These are phyloP conservation scores for Epinephelus lanceolatus DNA, from an alignment of 2,113 vertebrate species.

Conservation along the genomic window DNA sequence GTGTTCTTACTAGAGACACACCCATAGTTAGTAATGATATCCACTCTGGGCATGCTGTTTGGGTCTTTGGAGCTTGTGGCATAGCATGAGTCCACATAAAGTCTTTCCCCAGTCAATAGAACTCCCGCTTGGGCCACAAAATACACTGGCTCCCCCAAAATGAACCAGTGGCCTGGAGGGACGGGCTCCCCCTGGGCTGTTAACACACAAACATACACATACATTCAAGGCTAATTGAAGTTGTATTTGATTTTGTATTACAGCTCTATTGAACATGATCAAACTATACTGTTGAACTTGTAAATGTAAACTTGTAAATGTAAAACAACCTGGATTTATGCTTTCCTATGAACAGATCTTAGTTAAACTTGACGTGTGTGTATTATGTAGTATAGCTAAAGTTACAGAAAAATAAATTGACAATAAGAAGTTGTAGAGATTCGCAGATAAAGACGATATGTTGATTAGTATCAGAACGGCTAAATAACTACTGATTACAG, in stretches of 20 bases:
- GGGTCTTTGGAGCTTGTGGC: constrained; percentile 61
- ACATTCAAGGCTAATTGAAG: neutral
- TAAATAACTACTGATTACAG: neutral
- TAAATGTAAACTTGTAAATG: too few species aligned
- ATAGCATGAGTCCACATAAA: constrained; percentile 74
- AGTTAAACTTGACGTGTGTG: too few species aligned
- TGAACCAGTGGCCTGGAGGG: constrained; percentile 34
- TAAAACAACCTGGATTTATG: too few species aligned
- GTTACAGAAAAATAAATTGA: neutral
- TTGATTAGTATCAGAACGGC: neutral
- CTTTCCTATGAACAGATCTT: too few species aligned
- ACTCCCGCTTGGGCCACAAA: constrained; percentile 58
- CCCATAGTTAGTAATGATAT: constrained; percentile 69
- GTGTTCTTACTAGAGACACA: constrained; percentile 12
- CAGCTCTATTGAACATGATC: neutral
- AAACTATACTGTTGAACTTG: neutral
- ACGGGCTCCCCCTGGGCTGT: constrained; percentile 71
- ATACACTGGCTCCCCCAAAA: constrained; percentile 73
- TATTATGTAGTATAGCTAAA: neutral
- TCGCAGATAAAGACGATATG: neutral
- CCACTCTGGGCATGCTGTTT: constrained; percentile 40
- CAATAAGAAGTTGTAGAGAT: neutral
- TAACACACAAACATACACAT: neutral
- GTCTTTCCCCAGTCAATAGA: constrained; percentile 52
- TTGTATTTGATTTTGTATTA: neutral